These are phyloP conservation scores for Xerus inauris DNA, from an alignment of 2,113 vertebrate species.

Conservation along the genomic window DNA sequence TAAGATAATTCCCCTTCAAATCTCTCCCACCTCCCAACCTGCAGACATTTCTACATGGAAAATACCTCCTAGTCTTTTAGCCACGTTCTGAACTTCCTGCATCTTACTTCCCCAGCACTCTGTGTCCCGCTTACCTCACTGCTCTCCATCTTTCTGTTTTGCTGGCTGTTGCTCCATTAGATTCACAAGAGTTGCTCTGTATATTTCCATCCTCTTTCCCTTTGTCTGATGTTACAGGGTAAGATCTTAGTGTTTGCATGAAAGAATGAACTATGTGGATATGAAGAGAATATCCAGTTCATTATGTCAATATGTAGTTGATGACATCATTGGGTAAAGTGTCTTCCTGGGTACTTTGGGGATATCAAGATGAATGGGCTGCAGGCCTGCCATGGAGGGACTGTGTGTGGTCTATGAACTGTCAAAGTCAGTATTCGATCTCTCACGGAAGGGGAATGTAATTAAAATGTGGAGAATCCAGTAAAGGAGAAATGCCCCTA, in stretches of 20 bases:
- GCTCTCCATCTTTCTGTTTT: not conserved
- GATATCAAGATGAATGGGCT: not conserved
- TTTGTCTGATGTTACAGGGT: not conserved
- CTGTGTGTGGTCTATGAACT: no score
- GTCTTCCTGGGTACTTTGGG: not conserved
- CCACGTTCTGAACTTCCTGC: not conserved
- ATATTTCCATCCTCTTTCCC: not conserved
- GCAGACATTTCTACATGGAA: not conserved
- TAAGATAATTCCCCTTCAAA: no score
- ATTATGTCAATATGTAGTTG: not conserved
- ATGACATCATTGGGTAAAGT: not conserved
- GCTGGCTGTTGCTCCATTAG: not conserved
- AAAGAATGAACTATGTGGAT: not conserved
- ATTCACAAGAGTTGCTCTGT: not conserved
- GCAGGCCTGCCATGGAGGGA: not conserved
- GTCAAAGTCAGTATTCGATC: not conserved
- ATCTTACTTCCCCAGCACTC: no score
- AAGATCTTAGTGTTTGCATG: not conserved
- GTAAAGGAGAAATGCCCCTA: not conserved
- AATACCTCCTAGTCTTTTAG: not conserved
- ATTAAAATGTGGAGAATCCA: not conserved
- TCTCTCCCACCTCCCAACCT: not conserved
- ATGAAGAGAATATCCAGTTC: not conserved
- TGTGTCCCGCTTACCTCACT: not conserved
- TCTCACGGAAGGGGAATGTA: not conserved